A percentile compares a stretch with the other conserved stretches of the same genome.
Evolutionary conservation across 2,888 invertebrate species (phyloP).

Genomic region (Tanypteryx hageni): DNA sequence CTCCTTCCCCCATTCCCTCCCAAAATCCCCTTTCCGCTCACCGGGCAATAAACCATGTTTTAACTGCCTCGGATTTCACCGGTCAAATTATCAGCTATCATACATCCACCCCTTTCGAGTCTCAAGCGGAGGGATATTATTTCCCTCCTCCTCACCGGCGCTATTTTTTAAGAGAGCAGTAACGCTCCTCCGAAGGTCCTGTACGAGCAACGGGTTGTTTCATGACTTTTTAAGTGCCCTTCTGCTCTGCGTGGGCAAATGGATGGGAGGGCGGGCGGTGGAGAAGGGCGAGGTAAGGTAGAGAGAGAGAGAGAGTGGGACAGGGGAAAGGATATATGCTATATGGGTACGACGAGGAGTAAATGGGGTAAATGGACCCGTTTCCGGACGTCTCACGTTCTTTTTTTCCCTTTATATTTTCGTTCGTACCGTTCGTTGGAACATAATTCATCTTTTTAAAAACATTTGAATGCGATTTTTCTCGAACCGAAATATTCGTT

Average conservation of each 20-base stretch:
- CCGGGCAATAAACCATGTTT: constrained; percentile 33
- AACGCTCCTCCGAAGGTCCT: neutral
- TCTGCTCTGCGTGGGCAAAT: neutral
- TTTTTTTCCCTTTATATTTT: neutral
- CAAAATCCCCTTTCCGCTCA: neutral
- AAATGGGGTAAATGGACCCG: neutral
- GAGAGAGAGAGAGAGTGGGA: neutral
- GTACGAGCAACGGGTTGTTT: neutral
- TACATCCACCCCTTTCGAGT: neutral
- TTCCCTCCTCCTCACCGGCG: neutral
- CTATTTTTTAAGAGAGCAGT: neutral
- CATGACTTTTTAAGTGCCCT: constrained; percentile 37
- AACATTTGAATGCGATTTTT: neutral
- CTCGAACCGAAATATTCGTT: neutral
- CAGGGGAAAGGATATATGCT: too few species aligned
- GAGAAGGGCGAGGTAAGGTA: too few species aligned
- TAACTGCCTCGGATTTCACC: constrained; percentile 50
- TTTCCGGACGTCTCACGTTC: neutral
- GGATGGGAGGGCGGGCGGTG: neutral
- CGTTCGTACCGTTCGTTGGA: too few species aligned
- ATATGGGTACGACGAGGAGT: too few species aligned
- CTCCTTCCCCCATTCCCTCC: neutral
- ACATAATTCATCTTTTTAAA: neutral
- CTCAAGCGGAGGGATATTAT: neutral
- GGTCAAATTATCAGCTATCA: constrained; percentile 56